These are phyloP conservation scores for Lagria hirta DNA, from an alignment of 2,888 invertebrate species.

Conservation along the genomic window DNA sequence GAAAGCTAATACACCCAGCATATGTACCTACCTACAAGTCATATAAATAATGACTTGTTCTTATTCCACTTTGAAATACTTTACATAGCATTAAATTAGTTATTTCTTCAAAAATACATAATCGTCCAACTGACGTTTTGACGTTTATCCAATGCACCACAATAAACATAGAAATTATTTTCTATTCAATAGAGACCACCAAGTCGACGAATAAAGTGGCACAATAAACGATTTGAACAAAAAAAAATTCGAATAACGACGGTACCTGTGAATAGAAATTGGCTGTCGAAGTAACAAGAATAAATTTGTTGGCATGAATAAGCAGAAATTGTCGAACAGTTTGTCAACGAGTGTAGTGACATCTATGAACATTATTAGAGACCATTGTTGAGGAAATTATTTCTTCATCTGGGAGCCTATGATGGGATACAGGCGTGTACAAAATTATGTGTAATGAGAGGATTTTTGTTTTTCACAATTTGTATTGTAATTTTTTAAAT, in stretches of 20 bases:
- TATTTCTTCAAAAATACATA: no score
- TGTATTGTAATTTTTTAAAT: no score
- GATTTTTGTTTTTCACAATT: no score
- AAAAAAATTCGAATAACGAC: conserved; percentile 5
- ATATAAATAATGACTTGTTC: no score
- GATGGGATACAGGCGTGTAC: conserved; percentile 20
- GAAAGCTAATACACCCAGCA: no score
- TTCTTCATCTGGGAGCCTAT: conserved; percentile 5
- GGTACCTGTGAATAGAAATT: conserved; percentile 13
- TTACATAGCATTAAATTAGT: no score
- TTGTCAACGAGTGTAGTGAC: conserved; percentile 25
- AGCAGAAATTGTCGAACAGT: conserved; percentile 24
- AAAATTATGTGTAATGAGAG: conserved; percentile 9
- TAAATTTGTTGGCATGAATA: conserved; percentile 25
- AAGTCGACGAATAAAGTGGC: background rate
- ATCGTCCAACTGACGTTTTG: background rate
- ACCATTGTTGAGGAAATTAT: conserved; percentile 16
- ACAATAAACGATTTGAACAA: background rate
- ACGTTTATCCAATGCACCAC: background rate
- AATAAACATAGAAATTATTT: background rate
- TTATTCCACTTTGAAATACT: no score
- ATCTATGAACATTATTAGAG: conserved; percentile 24
- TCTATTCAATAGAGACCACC: background rate
- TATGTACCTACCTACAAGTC: no score
- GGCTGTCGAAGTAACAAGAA: conserved; percentile 23